Base-by-base conservation (phyloP, 2,113 vertebrate genomes). In the Nycticryphes semicollaris region DNA sequence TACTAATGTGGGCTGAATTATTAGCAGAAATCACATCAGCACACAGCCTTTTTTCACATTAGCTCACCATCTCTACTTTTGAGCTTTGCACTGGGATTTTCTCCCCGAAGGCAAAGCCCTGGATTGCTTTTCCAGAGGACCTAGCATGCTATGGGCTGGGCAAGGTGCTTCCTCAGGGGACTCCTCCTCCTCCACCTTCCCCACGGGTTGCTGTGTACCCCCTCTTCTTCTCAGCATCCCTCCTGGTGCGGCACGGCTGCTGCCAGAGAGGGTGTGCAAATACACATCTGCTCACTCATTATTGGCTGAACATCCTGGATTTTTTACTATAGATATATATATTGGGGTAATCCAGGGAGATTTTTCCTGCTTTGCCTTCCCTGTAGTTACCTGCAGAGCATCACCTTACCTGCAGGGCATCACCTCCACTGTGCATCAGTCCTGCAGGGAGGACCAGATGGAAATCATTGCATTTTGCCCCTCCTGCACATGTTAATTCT, bases 151-250 rank as follows among this genome's bases (percentile, higher is more conserved):
- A 9, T 2, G 54, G 39, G 19, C 28, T 62, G 2, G 28, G 24
- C 5, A 53, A 47, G 39, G n/a, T 69, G 79, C 39, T 83, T 76
- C 47, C 24, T 47, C 0, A 0, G 47, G 27, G 23, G 28, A 20
- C 2, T 16, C 23, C 54, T 60, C 37, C 69, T 60, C 37, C 69
- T 76, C 70, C 39, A 18, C 17, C 16, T 20, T 57, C 51, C 27
- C 24, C 1, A 0, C 3, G 12, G 53, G 53, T 47, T 1, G 6
- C 47, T 47, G 19, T 4, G 2, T 62, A 20, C 17, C 21, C n/a
- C 48, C 11, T 7, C 13, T 62, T 54, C 72, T 67, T 33, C 87
- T 50, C 56, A 84, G 50, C 73, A 50, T 48, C 56, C 31, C 27
- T 84, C 17, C 25, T 31, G 63, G 54, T 1, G 2, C 53, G 24